Evolutionary conservation across 2,888 invertebrate genomes (phyloP).

Genomic region (Leptopilina drosophilae): DNA sequence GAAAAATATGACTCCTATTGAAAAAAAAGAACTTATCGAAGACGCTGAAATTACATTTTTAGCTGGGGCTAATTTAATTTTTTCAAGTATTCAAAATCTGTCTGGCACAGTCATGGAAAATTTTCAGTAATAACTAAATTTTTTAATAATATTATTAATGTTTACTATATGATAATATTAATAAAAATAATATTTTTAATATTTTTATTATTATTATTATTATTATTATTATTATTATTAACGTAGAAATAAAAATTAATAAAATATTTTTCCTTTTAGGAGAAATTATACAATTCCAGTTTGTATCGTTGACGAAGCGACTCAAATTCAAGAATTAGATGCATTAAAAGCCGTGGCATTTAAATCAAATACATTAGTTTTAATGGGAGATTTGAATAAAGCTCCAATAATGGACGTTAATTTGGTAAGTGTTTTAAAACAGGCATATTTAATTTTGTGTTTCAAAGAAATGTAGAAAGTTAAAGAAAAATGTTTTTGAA

Average conservation of each 20-base stretch:
- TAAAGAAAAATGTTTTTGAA: no score
- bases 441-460: no score
- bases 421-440: background rate
- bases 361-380: background rate
- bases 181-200: no score
- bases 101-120: background rate
- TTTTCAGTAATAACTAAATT: background rate
- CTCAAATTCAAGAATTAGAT: conserved; percentile 23
- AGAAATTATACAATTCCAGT: background rate
- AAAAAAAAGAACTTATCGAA: background rate
- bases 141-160: background rate
- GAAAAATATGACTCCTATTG: conserved; percentile 4
- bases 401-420: background rate
- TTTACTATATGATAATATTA: background rate
- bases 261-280: background rate
- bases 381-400: background rate
- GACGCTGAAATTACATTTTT: background rate
- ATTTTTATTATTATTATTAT: no score
- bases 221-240: no score
- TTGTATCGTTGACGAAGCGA: conserved; percentile 20
- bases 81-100: conserved; percentile 11
- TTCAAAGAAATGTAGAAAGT: no score
- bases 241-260: background rate
- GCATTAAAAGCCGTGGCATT: background rate
- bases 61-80: conserved; percentile 11